Evolutionary conservation across 2,113 vertebrate genomes (phyloP).

Genomic region (Pseudonaja textilis): DNA sequence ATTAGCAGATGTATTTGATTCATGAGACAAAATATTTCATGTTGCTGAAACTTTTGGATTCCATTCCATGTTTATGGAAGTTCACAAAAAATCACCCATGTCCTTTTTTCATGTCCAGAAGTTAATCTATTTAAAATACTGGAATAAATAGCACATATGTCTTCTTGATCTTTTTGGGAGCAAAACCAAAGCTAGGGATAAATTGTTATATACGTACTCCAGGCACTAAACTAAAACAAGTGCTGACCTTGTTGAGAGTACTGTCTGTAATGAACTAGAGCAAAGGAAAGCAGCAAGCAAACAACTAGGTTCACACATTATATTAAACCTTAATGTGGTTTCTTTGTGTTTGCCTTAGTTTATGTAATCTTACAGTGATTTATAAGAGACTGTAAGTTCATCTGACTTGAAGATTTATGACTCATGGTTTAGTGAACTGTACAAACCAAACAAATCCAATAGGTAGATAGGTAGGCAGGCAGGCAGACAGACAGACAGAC

Average conservation of each 20-base stretch:
- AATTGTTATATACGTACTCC: background rate
- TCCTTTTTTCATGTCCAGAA: background rate
- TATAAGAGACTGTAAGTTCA: background rate
- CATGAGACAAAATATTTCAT: background rate
- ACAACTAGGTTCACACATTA: background rate
- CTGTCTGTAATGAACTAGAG: background rate
- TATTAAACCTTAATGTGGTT: background rate
- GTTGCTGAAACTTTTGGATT: background rate
- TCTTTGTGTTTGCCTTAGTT: background rate
- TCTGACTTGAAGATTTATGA: background rate
- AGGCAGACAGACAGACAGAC: background rate
- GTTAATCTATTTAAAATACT: background rate
- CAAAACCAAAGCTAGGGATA: background rate
- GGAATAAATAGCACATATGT: background rate
- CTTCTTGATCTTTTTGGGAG: background rate
- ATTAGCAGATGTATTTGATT: background rate
- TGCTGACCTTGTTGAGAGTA: background rate
- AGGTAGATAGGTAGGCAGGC: background rate
- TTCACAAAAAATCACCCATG: background rate
- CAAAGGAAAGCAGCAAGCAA: background rate
- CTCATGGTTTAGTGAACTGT: background rate
- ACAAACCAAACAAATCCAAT: background rate
- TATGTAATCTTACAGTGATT: background rate
- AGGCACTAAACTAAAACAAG: background rate
- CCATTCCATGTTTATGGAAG: background rate